Base-by-base conservation (phyloP, 2,113 vertebrate species). In the Brachirus orientalis region DNA sequence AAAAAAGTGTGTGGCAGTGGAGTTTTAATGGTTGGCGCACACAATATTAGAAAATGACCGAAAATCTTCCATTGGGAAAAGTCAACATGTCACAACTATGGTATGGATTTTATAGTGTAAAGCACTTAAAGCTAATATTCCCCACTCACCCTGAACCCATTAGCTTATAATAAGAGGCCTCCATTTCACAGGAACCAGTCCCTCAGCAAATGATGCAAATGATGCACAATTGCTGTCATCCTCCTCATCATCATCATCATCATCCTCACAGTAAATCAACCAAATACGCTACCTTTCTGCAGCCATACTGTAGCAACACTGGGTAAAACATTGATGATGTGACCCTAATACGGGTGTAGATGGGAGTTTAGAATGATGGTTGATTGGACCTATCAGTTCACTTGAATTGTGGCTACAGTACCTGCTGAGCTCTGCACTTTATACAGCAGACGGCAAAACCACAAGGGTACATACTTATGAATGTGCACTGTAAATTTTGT, bases 401-500 rank as follows among this genome's bases (percentile, higher is more conserved):
- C 10, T 20, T 1, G 10, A 43, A 43, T 33, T 0, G 16, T 18
- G 7, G 28, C 18, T 8, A 37, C 38, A 12, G 18, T 7, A n/a
- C 48, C 47, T 66, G 68, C 62, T 61, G 55, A 37, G 41, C 36
- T 8, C 36, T 28, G 55, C 37, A 38, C 16, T 45, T 64, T 19
- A 43, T 16, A 22, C 2, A 11, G 51, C 62, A 53, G 47, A 28
- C 44, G 11, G 51, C 35, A 2, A 44, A 17, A 20, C 9, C 3
- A 40, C 36, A 52, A 33, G 7, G 22, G 37, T 16, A 17, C 28
- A 17, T 40, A 20, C 28, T 10, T 14, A 33, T n/a, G 51, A 7
- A 33, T 6, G 5, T 33, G 12, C 12, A 18, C 2, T 51, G 13
- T 7, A 20, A 16, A 18, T 18, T 17, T 16, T 3, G 3, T 53